phyloP scores from a whole-genome alignment of 35 echinoderm and acorn worm genomes.

The Chiridota heheva region DNA sequence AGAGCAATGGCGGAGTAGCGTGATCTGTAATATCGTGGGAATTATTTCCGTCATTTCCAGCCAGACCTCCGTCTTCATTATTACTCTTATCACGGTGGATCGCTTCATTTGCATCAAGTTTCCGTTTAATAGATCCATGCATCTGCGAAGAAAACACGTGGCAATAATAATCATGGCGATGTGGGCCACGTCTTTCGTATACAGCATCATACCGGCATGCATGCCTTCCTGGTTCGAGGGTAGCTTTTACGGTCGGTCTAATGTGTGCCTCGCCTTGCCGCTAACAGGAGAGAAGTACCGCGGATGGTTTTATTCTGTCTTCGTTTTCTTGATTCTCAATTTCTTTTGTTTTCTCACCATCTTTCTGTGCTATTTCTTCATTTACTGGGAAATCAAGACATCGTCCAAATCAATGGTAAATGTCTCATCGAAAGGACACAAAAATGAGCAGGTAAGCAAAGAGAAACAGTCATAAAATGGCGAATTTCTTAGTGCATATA shows the following conservation, averaged over 20 bases:
- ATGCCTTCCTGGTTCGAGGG: slow-evolving; percentile 38
- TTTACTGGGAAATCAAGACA: no score
- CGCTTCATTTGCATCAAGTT: slow-evolving; percentile 42
- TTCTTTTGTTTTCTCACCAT: slow-evolving; percentile 63
- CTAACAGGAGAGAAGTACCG: slow-evolving; percentile 33
- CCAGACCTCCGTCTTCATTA: slow-evolving; percentile 67
- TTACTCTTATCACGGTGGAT: slow-evolving; percentile 59
- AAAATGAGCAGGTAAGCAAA: slow-evolving; percentile 38
- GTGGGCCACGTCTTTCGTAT: no score
- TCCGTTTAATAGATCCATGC: slow-evolving; percentile 20
- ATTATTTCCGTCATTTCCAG: slow-evolving; percentile 55
- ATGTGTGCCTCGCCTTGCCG: slow-evolving; percentile 66
- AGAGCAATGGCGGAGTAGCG: slow-evolving; percentile 38
- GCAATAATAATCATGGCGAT: no score
- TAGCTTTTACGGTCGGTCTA: slow-evolving; percentile 67
- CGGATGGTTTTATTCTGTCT: slow-evolving; percentile 70
- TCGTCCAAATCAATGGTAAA: no score
- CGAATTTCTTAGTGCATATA: no score
- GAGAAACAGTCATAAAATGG: no score
- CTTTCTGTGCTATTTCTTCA: slow-evolving; percentile 56
- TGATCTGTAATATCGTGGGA: slow-evolving; percentile 51
- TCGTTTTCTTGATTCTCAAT: slow-evolving; percentile 62
- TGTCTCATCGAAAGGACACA: slow-evolving; percentile 50
- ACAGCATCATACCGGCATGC: slow-evolving; percentile 55
- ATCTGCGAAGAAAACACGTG: slow-evolving; percentile 19